Conservation (phyloP, 1,140 invertebrate species). For the Augochlora pura region DNA sequence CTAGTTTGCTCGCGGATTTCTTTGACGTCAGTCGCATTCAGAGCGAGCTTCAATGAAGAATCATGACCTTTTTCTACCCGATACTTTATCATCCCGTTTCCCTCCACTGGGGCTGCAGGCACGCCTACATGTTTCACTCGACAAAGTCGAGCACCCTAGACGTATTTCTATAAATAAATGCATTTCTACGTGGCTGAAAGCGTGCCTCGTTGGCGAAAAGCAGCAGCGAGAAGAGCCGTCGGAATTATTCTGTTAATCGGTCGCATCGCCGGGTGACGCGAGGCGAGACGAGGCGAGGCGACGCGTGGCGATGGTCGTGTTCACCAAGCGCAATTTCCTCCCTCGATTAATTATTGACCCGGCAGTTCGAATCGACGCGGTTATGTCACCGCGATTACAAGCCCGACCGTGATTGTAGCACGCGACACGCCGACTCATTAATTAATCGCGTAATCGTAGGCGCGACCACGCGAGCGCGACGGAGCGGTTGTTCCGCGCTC, state of each 20-base stretch:
- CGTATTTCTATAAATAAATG: not conserved
- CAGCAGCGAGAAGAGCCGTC: too few species aligned
- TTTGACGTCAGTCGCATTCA: slow-evolving; percentile 29
- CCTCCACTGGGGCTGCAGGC: not conserved
- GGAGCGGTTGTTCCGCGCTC: not conserved
- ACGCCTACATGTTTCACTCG: too few species aligned
- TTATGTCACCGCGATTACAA: slow-evolving; percentile 73
- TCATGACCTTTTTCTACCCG: slow-evolving; percentile 15
- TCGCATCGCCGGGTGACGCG: not conserved
- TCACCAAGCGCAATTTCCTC: slow-evolving; percentile 65
- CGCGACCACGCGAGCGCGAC: not conserved
- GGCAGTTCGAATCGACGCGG: slow-evolving; percentile 68
- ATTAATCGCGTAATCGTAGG: slow-evolving; percentile 74
- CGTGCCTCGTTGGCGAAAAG: too few species aligned
- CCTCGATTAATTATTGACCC: slow-evolving; percentile 66
- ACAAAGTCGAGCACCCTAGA: not conserved
- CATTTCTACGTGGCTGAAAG: not conserved
- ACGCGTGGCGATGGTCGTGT: not conserved
- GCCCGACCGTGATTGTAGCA: slow-evolving; percentile 64
- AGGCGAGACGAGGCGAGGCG: too few species aligned
- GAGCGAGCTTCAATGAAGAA: slow-evolving; percentile 14
- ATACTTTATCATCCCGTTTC: slow-evolving; percentile 13
- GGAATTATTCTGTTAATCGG: not conserved
- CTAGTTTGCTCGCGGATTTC: not conserved
- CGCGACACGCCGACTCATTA: slow-evolving; percentile 73